Evolutionary conservation across 1,140 invertebrate genomes (phyloP).

Genomic region (Aphidius ervi): DNA sequence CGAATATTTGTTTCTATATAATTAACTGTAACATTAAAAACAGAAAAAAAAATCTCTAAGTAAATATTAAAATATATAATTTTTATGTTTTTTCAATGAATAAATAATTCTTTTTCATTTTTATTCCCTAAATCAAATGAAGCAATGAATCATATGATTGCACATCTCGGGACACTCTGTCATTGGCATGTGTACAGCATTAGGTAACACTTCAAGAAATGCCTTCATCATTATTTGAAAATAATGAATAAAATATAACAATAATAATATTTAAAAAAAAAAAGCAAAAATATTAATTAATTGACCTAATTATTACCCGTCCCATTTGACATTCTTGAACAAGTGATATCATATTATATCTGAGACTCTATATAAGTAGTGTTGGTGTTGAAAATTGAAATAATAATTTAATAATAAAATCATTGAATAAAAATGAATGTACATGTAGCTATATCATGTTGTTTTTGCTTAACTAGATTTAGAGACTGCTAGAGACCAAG

Average conservation of each 20-base stretch:
- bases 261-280: constrained; percentile 18
- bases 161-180: constrained; percentile 64
- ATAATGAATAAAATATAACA: constrained; percentile 21
- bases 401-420: no score
- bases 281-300: constrained; percentile 1
- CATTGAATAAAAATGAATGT: no score
- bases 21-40: no score
- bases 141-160: constrained; percentile 65
- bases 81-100: neutral
- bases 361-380: constrained; percentile 67
- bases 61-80: no score
- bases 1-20: no score
- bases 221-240: constrained; percentile 66
- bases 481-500: no score
- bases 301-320: constrained; percentile 50
- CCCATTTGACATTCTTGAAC: constrained; percentile 75
- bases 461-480: no score
- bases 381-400: constrained; percentile 57
- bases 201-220: constrained; percentile 65
- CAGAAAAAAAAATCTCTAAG: no score
- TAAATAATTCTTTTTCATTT: constrained; percentile 36
- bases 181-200: constrained; percentile 70
- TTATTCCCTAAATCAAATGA: constrained; percentile 63
- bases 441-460: no score
- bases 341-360: constrained; percentile 65